Percentiles rank a stretch among this genome's conserved stretches.
Evolutionary conservation across 2,113 vertebrate species (phyloP).

Genomic region (Hyperopisus bebe): DNA sequence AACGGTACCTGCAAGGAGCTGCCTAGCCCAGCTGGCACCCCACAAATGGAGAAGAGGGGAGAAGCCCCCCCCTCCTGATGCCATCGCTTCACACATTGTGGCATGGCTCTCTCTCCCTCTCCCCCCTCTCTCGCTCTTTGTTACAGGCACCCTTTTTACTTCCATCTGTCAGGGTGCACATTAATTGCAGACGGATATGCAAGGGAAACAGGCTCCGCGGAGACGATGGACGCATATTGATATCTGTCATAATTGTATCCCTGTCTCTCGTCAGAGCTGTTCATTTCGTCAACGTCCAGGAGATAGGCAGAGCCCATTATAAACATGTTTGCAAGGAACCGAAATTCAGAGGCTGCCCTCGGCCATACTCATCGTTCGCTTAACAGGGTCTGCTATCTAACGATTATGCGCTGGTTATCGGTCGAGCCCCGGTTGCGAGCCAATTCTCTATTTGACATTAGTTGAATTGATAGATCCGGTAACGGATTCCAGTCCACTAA

Average conservation of each 20-base stretch:
- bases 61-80: slow-evolving; percentile 52
- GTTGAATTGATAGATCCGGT: not conserved
- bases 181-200: slow-evolving; percentile 66
- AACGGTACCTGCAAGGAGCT: slow-evolving; percentile 49
- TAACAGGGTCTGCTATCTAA: not conserved
- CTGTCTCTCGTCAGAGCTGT: slow-evolving; percentile 1
- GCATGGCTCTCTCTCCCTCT: slow-evolving; percentile 53
- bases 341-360: not conserved
- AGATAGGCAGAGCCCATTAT: not conserved
- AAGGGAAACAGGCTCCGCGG: slow-evolving; percentile 52
- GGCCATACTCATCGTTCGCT: not conserved
- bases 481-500: not conserved
- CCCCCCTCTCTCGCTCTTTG: slow-evolving; percentile 41
- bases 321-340: not conserved
- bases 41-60: slow-evolving; percentile 47
- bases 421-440: too few relatives aligned
- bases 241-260: slow-evolving; percentile 54
- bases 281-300: slow-evolving; percentile 20
- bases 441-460: not conserved
- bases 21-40: slow-evolving; percentile 58
- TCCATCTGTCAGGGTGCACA: slow-evolving; percentile 66
- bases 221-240: slow-evolving; percentile 61
- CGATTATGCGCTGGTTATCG: not conserved
- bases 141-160: slow-evolving; percentile 55
- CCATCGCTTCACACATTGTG: slow-evolving; percentile 66